phyloP scores from a whole-genome alignment of 2,113 vertebrate genomes.

The Protobothrops mucrosquamatus region DNA sequence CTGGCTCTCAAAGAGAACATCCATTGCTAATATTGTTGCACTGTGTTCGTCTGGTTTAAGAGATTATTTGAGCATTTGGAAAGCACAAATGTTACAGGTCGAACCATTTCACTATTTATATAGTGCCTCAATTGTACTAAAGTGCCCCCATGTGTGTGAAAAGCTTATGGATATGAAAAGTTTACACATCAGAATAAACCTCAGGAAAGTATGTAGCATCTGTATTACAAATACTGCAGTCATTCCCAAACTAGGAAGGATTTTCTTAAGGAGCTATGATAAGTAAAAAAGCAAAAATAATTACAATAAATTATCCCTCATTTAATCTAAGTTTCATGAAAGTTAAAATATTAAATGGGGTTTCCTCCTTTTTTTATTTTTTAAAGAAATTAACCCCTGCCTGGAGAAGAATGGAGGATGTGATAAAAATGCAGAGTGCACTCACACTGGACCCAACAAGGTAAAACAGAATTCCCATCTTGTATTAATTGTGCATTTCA shows the following conservation, averaged over 20 bases:
- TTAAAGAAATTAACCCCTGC: slow-evolving; percentile 90
- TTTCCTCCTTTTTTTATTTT: slow-evolving; percentile 31
- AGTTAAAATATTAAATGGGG: slow-evolving; percentile 15
- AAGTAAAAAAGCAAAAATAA: not conserved
- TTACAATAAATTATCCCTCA: not conserved
- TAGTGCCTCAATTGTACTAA: not conserved
- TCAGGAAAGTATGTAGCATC: not conserved
- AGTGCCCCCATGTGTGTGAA: not conserved
- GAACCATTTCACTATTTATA: not conserved
- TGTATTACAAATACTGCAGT: not conserved
- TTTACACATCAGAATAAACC: not conserved
- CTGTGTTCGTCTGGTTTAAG: not conserved
- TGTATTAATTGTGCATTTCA: not conserved
- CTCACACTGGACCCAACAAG: slow-evolving; percentile 88
- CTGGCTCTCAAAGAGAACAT: not conserved
- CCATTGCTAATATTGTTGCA: not conserved
- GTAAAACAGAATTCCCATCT: slow-evolving; percentile 65
- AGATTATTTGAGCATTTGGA: not conserved
- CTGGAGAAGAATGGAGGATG: slow-evolving; percentile 80
- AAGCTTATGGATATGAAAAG: not conserved
- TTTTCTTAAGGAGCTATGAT: not conserved
- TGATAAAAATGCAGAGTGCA: slow-evolving; percentile 81
- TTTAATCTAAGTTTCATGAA: not conserved
- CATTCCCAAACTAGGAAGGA: not conserved
- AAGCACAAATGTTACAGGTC: not conserved